Evolutionary conservation across 2,113 vertebrate species (phyloP).

Genomic region (Muntiacus muntjak): DNA sequence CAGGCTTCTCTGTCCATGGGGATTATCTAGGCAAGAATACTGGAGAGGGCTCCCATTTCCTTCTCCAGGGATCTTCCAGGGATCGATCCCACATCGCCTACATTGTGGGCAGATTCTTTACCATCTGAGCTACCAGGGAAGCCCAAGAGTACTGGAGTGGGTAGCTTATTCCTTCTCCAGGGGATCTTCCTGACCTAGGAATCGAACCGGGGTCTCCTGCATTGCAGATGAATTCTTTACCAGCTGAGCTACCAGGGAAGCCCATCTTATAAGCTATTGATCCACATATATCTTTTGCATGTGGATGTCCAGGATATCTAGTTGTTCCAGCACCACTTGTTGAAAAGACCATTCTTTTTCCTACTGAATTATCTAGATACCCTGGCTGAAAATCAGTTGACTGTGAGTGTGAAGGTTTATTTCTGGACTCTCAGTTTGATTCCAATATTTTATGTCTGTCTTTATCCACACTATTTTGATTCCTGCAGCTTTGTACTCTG

Average conservation of each 20-base stretch:
- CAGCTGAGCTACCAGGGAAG: neutral
- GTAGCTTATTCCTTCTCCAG: neutral
- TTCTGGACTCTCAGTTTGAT: neutral
- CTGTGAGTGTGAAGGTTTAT: neutral
- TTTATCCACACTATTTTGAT: neutral
- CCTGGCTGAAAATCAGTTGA: neutral
- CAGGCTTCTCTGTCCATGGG: neutral
- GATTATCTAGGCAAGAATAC: neutral
- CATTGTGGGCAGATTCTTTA: neutral
- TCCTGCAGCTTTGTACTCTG: neutral
- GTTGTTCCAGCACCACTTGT: neutral
- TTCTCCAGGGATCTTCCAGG: neutral
- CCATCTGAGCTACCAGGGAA: neutral
- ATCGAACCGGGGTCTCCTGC: neutral
- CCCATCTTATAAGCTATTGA: neutral
- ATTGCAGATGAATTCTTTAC: neutral
- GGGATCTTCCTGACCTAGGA: neutral
- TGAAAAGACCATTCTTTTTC: neutral
- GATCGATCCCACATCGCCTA: accelerated
- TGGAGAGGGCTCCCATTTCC: neutral
- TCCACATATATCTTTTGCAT: neutral
- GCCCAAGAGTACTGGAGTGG: neutral
- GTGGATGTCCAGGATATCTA: neutral
- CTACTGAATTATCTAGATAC: neutral
- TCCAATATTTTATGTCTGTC: neutral